Percentiles rank a stretch among this genome's conserved stretches.
Conservation (phyloP, 2,797 vertebrate genomes). For the Parotocinclus haroldoi region DNA sequence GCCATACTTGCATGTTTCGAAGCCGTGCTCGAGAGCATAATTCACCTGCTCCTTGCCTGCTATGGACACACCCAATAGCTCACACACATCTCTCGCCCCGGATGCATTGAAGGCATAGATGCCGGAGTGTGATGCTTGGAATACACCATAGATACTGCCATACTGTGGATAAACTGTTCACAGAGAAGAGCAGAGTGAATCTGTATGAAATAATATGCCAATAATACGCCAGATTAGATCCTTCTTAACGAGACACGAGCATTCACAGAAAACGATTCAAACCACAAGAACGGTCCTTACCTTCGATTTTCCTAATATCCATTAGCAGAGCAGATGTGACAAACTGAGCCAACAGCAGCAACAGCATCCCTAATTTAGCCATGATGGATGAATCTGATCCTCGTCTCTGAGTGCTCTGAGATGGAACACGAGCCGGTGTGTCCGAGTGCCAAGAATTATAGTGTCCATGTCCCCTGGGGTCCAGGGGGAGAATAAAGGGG, state of each 20-base stretch:
- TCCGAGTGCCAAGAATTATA: slow-evolving; percentile 62
- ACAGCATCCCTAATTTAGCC: slow-evolving; percentile 48
- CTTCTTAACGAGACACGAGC: no score
- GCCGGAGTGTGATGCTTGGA: slow-evolving; percentile 49
- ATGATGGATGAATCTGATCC: slow-evolving; percentile 42
- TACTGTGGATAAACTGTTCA: slow-evolving; percentile 59
- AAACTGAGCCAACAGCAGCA: slow-evolving; percentile 36
- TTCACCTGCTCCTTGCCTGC: slow-evolving; percentile 65
- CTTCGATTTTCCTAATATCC: slow-evolving; percentile 49
- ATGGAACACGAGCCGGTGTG: slow-evolving; percentile 40
- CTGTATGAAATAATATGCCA: background rate
- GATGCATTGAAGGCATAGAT: slow-evolving; percentile 65
- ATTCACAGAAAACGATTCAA: no score
- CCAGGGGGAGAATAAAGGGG: slow-evolving; percentile 30
- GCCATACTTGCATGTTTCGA: slow-evolving; percentile 74
- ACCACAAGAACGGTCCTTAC: slow-evolving; percentile 40
- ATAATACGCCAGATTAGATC: no score
- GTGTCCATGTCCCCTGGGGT: slow-evolving; percentile 50
- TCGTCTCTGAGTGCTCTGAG: slow-evolving; percentile 20
- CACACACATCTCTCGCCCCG: slow-evolving; percentile 62
- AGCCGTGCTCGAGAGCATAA: slow-evolving; percentile 56
- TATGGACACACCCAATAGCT: slow-evolving; percentile 55
- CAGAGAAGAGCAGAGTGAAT: background rate
- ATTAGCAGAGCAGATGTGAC: slow-evolving; percentile 35
- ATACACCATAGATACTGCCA: slow-evolving; percentile 61